These are phyloP conservation scores for Sesamia inferens DNA, from an alignment of 2,888 invertebrate genomes.

Conservation along the genomic window DNA sequence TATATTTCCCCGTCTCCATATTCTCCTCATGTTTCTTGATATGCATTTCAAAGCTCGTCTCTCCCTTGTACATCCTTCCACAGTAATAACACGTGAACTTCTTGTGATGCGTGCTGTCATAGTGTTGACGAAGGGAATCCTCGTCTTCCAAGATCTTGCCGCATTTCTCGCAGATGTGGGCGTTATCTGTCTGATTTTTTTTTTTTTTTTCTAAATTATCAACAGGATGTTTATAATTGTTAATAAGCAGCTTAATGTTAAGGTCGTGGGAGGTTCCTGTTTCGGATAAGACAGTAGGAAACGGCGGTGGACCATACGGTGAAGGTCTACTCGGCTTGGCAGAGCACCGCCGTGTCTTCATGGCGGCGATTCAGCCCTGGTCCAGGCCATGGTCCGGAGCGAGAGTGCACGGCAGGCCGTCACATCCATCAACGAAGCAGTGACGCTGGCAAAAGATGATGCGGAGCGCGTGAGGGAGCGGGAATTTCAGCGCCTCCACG, in stretches of 20 bases:
- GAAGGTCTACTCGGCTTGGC: too few species aligned
- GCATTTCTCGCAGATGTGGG: slow-evolving; percentile 81
- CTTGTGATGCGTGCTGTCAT: slow-evolving; percentile 76
- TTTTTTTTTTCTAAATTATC: not conserved
- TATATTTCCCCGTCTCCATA: slow-evolving; percentile 33
- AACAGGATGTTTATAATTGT: not conserved
- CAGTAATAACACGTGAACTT: slow-evolving; percentile 84
- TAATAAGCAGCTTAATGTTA: not conserved
- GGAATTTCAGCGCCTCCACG: too few species aligned
- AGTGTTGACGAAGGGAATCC: slow-evolving; percentile 72
- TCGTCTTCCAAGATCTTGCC: slow-evolving; percentile 74
- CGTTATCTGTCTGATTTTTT: slow-evolving; percentile 59
- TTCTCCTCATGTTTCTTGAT: slow-evolving; percentile 82
- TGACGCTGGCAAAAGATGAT: too few species aligned
- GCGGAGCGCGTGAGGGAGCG: too few species aligned
- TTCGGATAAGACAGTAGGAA: too few species aligned
- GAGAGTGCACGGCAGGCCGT: too few species aligned
- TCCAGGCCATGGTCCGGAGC: too few species aligned
- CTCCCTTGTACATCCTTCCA: slow-evolving; percentile 81
- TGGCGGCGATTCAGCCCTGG: too few species aligned
- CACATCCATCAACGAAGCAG: too few species aligned
- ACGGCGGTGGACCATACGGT: too few species aligned
- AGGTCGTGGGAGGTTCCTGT: too few species aligned
- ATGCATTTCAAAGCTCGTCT: slow-evolving; percentile 78
- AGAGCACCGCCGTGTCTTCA: too few species aligned